Conservation (phyloP, 2,888 invertebrate species). For the Dendrolimus pini region DNA sequence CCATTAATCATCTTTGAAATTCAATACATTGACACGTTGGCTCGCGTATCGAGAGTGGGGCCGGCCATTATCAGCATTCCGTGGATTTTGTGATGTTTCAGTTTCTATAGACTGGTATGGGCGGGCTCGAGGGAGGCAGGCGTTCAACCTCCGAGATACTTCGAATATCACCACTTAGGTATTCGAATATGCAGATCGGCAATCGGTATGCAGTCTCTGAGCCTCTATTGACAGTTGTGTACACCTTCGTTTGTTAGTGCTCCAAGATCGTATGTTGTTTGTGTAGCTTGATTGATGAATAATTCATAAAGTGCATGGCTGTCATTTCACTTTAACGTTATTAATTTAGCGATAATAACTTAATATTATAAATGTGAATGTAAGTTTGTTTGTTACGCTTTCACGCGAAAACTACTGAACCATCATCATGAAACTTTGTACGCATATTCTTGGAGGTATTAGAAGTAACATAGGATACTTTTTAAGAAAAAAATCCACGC, state of each 20-base stretch:
- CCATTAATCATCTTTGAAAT: constrained; percentile 72
- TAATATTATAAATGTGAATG: too few relatives aligned
- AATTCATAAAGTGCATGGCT: constrained; percentile 18
- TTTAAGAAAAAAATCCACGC: too few relatives aligned
- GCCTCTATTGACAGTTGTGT: constrained; percentile 30
- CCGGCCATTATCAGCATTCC: constrained; percentile 49
- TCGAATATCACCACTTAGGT: constrained; percentile 56
- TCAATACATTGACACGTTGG: constrained; percentile 69
- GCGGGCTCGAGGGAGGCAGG: constrained; percentile 12
- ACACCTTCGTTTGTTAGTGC: constrained; percentile 28
- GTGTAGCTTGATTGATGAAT: constrained; percentile 22
- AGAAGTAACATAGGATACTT: too few relatives aligned
- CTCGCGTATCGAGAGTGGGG: constrained; percentile 25
- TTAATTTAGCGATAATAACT: constrained; percentile 4
- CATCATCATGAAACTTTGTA: too few relatives aligned
- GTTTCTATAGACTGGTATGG: constrained; percentile 43
- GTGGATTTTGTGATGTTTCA: constrained; percentile 60
- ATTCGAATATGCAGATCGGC: constrained; percentile 62
- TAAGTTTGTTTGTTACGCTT: too few relatives aligned
- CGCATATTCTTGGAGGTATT: too few relatives aligned
- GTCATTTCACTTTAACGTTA: neutral
- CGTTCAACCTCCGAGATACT: constrained; percentile 30
- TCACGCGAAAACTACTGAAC: too few relatives aligned
- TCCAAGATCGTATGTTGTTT: constrained; percentile 28
- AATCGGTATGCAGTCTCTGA: constrained; percentile 46